phyloP scores from a whole-genome alignment of 2,888 invertebrate genomes.

The Patella pellucida region DNA sequence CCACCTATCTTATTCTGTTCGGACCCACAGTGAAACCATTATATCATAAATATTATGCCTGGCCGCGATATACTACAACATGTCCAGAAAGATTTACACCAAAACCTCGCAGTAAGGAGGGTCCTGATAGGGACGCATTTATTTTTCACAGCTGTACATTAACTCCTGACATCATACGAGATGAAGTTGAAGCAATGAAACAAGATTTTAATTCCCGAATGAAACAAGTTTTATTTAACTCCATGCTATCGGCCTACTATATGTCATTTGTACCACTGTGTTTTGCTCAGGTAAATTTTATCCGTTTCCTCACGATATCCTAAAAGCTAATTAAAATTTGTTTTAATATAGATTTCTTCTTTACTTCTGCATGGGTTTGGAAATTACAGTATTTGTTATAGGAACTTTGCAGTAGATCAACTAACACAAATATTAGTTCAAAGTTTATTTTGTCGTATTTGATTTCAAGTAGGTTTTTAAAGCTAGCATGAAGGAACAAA shows the following conservation, averaged over 20 bases:
- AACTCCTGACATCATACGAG: slow-evolving; percentile 75
- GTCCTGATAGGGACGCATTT: slow-evolving; percentile 34
- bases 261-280: slow-evolving; percentile 90
- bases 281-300: slow-evolving; percentile 82
- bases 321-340: not conserved
- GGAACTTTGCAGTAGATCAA: too few relatives aligned
- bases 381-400: not conserved
- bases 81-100: slow-evolving; percentile 37
- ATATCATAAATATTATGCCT: slow-evolving; percentile 75
- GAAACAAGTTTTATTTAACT: slow-evolving; percentile 88
- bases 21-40: slow-evolving; percentile 84
- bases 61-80: slow-evolving; percentile 44
- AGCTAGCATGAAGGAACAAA: not conserved
- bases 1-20: slow-evolving; percentile 78
- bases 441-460: too few relatives aligned
- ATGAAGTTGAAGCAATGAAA: slow-evolving; percentile 87
- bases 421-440: too few relatives aligned
- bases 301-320: not conserved
- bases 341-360: not conserved
- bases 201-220: slow-evolving; percentile 90
- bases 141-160: slow-evolving; percentile 70
- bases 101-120: slow-evolving; percentile 36
- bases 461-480: too few relatives aligned
- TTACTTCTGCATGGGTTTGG: not conserved
- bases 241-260: slow-evolving; percentile 88